Conservation (phyloP, 1,140 invertebrate species). For the Diplogasteroides magnus region DNA sequence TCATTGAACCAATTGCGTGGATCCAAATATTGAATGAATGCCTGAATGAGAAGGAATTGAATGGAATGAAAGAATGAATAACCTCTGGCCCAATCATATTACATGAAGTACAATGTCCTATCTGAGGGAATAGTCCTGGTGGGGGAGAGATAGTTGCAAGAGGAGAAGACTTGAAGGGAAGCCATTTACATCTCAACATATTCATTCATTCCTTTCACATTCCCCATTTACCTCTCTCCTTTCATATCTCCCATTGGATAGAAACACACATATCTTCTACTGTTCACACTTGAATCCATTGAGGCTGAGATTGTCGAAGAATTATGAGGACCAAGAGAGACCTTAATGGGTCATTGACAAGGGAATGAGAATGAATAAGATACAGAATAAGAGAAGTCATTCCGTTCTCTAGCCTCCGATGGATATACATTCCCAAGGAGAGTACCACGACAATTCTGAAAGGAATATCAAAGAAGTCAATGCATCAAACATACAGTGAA, state of each 20-base stretch:
- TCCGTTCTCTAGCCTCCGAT: slow-evolving; percentile 25
- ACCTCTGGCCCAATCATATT: slow-evolving; percentile 6
- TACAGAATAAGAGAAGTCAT: slow-evolving; percentile 26
- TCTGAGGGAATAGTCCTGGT: background rate
- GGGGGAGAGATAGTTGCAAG: slow-evolving; percentile 1
- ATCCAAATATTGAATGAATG: background rate
- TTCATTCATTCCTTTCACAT: slow-evolving; percentile 17
- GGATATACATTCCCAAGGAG: slow-evolving; percentile 40
- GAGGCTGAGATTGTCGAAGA: slow-evolving; percentile 21
- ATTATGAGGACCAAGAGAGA: slow-evolving; percentile 14
- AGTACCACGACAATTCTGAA: slow-evolving; percentile 40
- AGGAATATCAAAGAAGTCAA: slow-evolving; percentile 1
- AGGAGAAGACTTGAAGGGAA: background rate
- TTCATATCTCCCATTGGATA: slow-evolving; percentile 40
- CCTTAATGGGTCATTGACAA: slow-evolving; percentile 26
- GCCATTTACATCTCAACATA: background rate
- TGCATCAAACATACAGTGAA: slow-evolving; percentile 31
- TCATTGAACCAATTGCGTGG: background rate
- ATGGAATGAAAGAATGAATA: background rate
- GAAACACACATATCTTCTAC: slow-evolving; percentile 34
- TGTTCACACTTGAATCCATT: slow-evolving; percentile 29
- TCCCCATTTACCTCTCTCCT: slow-evolving; percentile 27
- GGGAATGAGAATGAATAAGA: background rate
- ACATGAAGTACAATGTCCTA: background rate
- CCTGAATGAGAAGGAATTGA: slow-evolving; percentile 1